Base-by-base conservation (phyloP, 2,113 vertebrate species). In the Dermatemys mawii region DNA sequence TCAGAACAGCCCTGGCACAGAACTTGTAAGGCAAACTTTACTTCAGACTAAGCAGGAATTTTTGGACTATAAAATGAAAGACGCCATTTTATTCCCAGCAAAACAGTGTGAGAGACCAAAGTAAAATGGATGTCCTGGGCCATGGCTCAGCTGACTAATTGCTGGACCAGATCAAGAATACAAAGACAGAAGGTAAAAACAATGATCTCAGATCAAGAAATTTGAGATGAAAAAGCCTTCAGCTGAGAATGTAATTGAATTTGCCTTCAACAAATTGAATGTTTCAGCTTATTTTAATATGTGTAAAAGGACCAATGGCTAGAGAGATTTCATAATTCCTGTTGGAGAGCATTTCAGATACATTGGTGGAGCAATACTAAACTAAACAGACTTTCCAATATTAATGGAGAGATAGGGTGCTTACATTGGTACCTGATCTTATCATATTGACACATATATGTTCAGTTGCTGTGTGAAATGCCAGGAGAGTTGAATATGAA, bases 11-110 rank as follows among this genome's bases (percentile, higher is more conserved):
- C 88, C 87, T 22, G 19, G 67, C 16, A 91, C 32, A 93, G 94
- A 97, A 94, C 67, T 84, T 89, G 55, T 88, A 92, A 11, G 48
- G 49, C 53, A 91, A 96, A 93, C 19, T 91, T 90, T 79, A 83
- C 86, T 95, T 92, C 5, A 0, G 81, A 88, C 92, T 86, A 83
- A 86, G 79, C 32, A 93, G 81, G 86, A 88, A 89, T 26, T 78
- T 17, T 50, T 92, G 54, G 35, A 85, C 80, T 87, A 93, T 21
- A 76, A 81, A 87, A 35, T 51, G 53, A 24, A 93, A 63, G 49
- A 80, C 90, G 32, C 27, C 14, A 67, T 89, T 86, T 93, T 54
- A 53, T 81, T 70, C 94, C 90, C 78, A 84, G 32, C 60, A 81
- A 38, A n/a, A 75, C 24, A 70, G 19, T 48, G 38, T 12, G 17